These are phyloP conservation scores for Coluber constrictor DNA, from an alignment of 2,797 vertebrate genomes.

Conservation along the genomic window DNA sequence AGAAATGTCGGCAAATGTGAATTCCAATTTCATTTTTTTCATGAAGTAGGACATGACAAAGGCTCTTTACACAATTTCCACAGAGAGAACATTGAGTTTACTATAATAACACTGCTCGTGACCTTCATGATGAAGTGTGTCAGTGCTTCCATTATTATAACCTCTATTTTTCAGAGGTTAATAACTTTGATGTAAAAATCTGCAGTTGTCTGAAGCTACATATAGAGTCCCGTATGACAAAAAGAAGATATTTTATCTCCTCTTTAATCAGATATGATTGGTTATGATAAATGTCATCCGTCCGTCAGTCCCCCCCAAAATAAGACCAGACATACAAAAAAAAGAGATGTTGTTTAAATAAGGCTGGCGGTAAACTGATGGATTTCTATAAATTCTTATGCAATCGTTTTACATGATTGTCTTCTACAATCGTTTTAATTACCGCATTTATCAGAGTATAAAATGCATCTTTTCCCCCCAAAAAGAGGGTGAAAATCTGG, in stretches of 20 bases:
- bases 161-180: slow-evolving; percentile 48
- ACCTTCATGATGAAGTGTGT: neutral
- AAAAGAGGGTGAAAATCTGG: too few relatives aligned
- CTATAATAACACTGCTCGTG: neutral
- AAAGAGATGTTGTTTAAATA: neutral
- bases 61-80: neutral
- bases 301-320: neutral
- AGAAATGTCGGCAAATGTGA: neutral
- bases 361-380: neutral
- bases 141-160: slow-evolving; percentile 14
- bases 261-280: neutral
- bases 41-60: slow-evolving; percentile 4
- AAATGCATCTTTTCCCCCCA: too few relatives aligned
- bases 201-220: slow-evolving; percentile 19
- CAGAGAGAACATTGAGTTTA: neutral
- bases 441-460: too few relatives aligned
- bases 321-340: neutral
- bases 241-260: neutral
- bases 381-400: neutral
- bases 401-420: neutral
- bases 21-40: slow-evolving; percentile 8
- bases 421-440: neutral
- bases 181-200: slow-evolving; percentile 26
- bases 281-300: neutral
- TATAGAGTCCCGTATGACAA: neutral